phyloP scores from a whole-genome alignment of 2,113 vertebrate genomes.

The Rhadina sibilatrix region DNA sequence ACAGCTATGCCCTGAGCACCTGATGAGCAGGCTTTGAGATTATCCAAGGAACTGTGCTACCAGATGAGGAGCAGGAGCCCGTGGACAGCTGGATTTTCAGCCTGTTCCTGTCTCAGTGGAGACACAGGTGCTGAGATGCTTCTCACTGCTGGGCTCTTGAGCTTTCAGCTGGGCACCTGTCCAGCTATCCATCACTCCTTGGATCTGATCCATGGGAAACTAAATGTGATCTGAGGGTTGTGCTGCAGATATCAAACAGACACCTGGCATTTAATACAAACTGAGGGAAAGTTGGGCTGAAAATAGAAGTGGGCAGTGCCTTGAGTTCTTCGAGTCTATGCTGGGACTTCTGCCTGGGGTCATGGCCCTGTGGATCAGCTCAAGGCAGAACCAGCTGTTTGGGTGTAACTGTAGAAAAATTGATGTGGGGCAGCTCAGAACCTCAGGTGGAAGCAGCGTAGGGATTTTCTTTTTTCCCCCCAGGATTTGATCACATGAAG shows the following conservation, averaged over 20 bases:
- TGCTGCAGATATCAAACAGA: not conserved
- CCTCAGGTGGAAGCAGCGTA: not conserved
- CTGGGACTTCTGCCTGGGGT: not conserved
- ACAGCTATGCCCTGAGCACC: not conserved
- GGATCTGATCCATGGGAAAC: conserved; percentile 6
- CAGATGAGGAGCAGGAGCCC: not conserved
- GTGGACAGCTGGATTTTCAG: not conserved
- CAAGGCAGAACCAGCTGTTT: not conserved
- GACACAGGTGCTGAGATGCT: conserved; percentile 3
- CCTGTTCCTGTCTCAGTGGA: not conserved
- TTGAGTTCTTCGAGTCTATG: not conserved
- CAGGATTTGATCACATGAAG: not conserved
- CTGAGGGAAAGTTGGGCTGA: not conserved
- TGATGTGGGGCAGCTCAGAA: not conserved
- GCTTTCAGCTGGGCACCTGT: not conserved
- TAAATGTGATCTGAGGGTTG: not conserved
- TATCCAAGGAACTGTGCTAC: not conserved
- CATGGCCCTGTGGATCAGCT: not conserved
- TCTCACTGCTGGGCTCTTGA: not conserved
- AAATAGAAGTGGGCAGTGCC: not conserved
- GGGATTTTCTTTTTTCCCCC: not conserved
- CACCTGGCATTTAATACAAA: not conserved
- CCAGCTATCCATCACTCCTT: conserved; percentile 15
- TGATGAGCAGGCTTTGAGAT: not conserved
- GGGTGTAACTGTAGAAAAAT: not conserved